Base-by-base conservation (phyloP, 2,797 vertebrate genomes). In the Poecilia velifera region DNA sequence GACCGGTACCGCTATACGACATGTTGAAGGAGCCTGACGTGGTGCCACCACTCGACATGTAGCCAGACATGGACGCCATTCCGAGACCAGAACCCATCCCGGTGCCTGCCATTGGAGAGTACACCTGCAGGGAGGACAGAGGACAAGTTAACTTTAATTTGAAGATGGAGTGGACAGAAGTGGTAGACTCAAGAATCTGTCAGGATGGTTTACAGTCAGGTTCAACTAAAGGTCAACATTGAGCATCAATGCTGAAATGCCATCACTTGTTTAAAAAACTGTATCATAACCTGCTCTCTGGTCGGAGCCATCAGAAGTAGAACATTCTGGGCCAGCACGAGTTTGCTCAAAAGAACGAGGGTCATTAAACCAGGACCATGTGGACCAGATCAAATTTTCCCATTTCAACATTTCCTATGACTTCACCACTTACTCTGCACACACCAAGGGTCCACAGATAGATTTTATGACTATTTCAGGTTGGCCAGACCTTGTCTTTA, bases 31-130 rank as follows among this genome's bases (percentile, higher is more conserved):
- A 92, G 2, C 88, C 81, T 0, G 92, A 78, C 0, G 91, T 79
- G 70, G 89, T 82, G 4, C 89, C 91, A 0, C 82, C 74, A 79
- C 83, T 74, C 2, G 91, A 71, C 98, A 99, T 98, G 93, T 99
- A 99, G 87, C 96, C 96, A 73, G 98, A 97, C 97, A 98, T 98
- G 86, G 96, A 96, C 84, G 97, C 97, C 98, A 99, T 98, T 79
- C 97, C 96, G 57, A 98, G 93, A 84, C 97, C 97, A 47, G 98
- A 95, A 82, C 97, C 97, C 98, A 99, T 98, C 86, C 97, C 97
- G 91, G 95, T 94, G 76, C 96, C 96, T 0, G 97, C 95, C 93
- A 98, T 97, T 0, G 98, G 96, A 78, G 97, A 97, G 90, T 99
- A 99, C 0, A 96, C 95, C 96, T 96, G 92, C 79, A 90, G 64